Base-by-base conservation (phyloP, 1,140 invertebrate species). In the Conopomorpha cramerella region DNA sequence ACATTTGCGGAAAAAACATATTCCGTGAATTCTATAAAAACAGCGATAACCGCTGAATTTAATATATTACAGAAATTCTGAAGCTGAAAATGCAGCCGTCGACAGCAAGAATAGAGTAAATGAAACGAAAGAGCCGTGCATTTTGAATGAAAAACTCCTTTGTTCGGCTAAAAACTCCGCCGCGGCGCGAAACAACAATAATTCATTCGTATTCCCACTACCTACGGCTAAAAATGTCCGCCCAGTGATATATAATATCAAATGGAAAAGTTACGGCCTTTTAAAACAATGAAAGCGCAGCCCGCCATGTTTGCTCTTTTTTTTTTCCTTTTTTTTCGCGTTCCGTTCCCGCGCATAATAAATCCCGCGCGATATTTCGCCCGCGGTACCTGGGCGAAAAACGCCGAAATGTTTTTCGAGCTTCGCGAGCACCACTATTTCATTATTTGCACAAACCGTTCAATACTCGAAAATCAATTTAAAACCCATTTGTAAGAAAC, bases 201-300 rank as follows among this genome's bases (percentile, higher is more conserved):
- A 72, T 76, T 76, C 71, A 76, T 76, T 58, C 63, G 58, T 60
- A 51, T 76, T 70, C 59, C 71, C 61, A 60, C 71, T 60, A 68
- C 70, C 67, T 67, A 72, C 65, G 56, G 67, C 64, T 72, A 72
- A 76, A 72, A 76, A 71, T 76, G 67, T 76, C 71, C 62, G 71
- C 62, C 55, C 41, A 43, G 46, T 71, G 64, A 74, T 71, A 63
- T 74, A 74, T 74, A 64, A 70, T 59, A 70, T 66, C 57, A 62
- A 58, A 68, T 61, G 60, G 59, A 53, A 70, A 66, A 72, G 63
- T 70, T 70, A 67, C 60, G 46, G 54, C 59, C 48, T 74, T 71
- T 72, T 52, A 55, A 59, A 59, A 59, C 50, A 59, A 55, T 59
- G 43, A 34, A 35, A 47, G 46, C 46, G 40, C 43, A 26, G 42